phyloP scores from a whole-genome alignment of 2,888 invertebrate genomes.

The Physocephala rufipes region DNA sequence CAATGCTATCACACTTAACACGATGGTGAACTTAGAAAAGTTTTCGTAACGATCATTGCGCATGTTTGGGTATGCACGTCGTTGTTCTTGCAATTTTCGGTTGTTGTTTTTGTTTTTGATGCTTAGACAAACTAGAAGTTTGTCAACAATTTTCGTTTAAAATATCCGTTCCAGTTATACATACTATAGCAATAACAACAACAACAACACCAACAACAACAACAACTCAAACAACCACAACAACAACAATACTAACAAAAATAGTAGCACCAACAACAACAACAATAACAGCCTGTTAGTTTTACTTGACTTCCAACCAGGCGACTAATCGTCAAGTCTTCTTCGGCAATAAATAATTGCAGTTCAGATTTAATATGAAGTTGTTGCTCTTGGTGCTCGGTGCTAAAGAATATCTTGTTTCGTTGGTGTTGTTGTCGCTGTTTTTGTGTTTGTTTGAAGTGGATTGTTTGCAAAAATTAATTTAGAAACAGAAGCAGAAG shows the following conservation, averaged over 20 bases:
- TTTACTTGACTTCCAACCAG: conserved; percentile 21
- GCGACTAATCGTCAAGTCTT: conserved; percentile 30
- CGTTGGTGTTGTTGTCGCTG: too few species aligned
- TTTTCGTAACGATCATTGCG: background rate
- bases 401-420: conserved; percentile 1
- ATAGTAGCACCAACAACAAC: conserved; percentile 5
- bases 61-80: too few species aligned
- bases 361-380: conserved; percentile 23
- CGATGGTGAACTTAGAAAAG: background rate
- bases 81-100: background rate
- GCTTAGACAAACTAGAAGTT: conserved; percentile 25
- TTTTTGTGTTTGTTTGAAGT: background rate
- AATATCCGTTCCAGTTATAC: conserved; percentile 33
- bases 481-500: background rate
- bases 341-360: conserved; percentile 35
- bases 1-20: conserved; percentile 8
- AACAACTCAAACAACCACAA: background rate
- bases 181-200: background rate
- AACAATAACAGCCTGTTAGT: conserved; percentile 20
- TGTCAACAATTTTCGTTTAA: conserved; percentile 33
- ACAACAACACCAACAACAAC: background rate
- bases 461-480: conserved; percentile 5
- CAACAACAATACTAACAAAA: conserved; percentile 2
- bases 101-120: conserved; percentile 10
- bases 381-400: background rate